phyloP scores from a whole-genome alignment of 2,113 vertebrate species.

The Buteo buteo region DNA sequence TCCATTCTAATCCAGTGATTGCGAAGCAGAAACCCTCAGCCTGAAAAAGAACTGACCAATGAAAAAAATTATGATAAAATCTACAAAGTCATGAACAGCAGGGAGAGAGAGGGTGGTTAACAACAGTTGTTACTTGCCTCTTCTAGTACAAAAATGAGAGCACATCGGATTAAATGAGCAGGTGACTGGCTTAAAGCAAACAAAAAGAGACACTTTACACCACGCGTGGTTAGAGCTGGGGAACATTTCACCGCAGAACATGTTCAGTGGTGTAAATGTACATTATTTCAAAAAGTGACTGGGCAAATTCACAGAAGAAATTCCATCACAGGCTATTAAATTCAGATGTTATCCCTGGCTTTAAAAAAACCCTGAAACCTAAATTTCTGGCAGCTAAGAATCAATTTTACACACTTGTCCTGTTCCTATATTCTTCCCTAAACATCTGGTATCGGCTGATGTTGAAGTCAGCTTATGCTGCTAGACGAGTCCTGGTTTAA shows the following conservation, averaged over 20 bases:
- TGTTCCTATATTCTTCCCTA: background rate
- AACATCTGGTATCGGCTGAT: background rate
- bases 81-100: background rate
- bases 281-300: background rate
- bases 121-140: background rate
- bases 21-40: background rate
- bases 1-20: background rate
- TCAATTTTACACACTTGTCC: background rate
- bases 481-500: background rate
- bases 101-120: background rate
- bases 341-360: background rate
- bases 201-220: background rate
- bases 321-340: background rate
- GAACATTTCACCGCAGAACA: background rate
- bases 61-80: background rate
- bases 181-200: background rate
- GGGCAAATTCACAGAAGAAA: background rate
- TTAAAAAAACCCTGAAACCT: background rate
- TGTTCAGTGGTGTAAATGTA: background rate
- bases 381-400: background rate
- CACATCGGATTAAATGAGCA: accelerated
- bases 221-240: background rate
- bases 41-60: background rate
- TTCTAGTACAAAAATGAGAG: background rate
- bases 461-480: background rate